Conservation (phyloP, 2,888 invertebrate species). For the Microplitis manilae region DNA sequence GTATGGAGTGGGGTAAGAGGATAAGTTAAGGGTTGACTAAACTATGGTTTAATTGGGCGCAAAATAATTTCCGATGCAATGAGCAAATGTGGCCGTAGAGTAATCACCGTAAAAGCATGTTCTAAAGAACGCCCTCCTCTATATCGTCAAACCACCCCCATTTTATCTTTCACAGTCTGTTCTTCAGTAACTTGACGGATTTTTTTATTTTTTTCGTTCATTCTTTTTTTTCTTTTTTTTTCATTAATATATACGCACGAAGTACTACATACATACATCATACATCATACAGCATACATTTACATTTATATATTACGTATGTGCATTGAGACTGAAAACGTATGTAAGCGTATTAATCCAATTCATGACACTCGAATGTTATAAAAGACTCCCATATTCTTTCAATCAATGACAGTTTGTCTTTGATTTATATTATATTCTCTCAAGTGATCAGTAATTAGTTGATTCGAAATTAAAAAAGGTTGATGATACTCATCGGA, state of each 20-base stretch:
- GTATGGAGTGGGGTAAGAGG: constrained; percentile 12
- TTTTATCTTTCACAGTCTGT: constrained; percentile 22
- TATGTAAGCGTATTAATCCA: not conserved
- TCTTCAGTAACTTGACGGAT: constrained; percentile 20
- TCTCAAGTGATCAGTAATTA: not conserved
- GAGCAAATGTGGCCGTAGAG: constrained; percentile 66
- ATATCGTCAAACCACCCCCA: constrained; percentile 44
- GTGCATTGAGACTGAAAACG: not conserved
- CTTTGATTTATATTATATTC: not conserved
- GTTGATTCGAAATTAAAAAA: not conserved
- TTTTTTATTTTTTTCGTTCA: not conserved
- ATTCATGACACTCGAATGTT: not conserved
- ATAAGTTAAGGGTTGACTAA: constrained; percentile 56
- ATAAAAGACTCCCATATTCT: not conserved
- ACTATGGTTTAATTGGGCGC: constrained; percentile 71
- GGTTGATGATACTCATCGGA: not conserved
- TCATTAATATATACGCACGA: not conserved
- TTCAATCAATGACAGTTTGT: not conserved
- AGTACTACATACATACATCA: not conserved
- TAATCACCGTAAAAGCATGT: constrained; percentile 69
- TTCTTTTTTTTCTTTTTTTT: not conserved
- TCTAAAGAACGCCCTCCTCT: constrained; percentile 54
- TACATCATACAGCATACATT: not conserved
- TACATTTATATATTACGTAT: not conserved
- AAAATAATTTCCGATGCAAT: constrained; percentile 71